Base-by-base conservation (phyloP, 1,140 invertebrate species). In the Penaeus japonicus region DNA sequence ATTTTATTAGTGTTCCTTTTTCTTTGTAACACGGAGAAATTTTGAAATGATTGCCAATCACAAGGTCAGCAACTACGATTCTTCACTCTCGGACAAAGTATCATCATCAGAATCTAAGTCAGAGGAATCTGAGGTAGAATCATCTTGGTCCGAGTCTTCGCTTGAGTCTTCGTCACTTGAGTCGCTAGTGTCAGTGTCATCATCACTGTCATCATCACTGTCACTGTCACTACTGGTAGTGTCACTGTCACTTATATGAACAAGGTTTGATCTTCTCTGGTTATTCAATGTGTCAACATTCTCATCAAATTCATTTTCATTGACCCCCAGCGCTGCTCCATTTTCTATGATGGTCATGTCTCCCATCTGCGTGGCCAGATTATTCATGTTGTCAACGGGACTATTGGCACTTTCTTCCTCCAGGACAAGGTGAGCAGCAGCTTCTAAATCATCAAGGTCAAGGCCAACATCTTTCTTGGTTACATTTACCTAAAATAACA, bases 361-460 rank as follows among this genome's bases (percentile, higher is more conserved):
- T 32, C 62, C 65, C 47, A 88, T 54, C 35, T 77, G 55, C 27
- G 79, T 47, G 3, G 55, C 86, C 17, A 88, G 10, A 27, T 30
- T 78, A 62, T 88, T 88, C 22, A 88, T 77, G 39, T 83, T 82
- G 12, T 88, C 53, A 10, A 27, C 65, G 1, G 39, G 62, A 54
- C 54, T 32, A 10, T 75, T 3, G 20, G 22, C 32, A 54, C 54
- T 39, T 32, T 82, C 80, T 18, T 87, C 86, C 24, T 88, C 81
- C 22, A 88, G 53, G 39, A 83, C 86, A 39, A 78, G 30, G 39
- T 75, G 80, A 10, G 86, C 86, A 78, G 86, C 86, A 55, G 70
- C 81, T 80, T 90, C 89, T 54, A 90, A 57, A n/a, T 80, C 82
- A 27, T 90, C 82, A 12, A 90, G 77, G 12, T 90, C 81, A 55